Conservation (phyloP, 2,888 invertebrate genomes). For the Pasiphila rectangulata region DNA sequence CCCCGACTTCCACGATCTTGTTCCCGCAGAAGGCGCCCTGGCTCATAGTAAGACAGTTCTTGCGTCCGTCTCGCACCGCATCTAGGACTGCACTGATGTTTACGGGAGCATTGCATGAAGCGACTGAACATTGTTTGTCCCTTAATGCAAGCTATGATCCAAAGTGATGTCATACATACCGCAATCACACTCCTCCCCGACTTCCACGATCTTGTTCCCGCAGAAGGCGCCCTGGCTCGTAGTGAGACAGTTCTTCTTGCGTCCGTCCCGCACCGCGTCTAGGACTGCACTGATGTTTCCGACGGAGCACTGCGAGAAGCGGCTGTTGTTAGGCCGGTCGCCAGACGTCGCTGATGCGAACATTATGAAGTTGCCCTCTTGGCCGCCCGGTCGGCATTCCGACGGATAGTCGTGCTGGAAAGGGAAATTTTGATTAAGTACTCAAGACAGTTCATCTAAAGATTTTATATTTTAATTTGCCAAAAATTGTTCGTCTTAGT, state of each 20-base stretch:
- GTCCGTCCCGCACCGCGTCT: constrained; percentile 93
- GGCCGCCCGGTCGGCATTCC: constrained; percentile 94
- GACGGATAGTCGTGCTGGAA: constrained; percentile 95
- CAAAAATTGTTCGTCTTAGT: no score
- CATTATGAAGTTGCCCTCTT: constrained; percentile 99
- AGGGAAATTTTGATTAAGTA: background rate
- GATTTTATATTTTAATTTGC: no score
- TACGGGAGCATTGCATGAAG: constrained; percentile 95
- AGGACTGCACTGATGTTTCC: constrained; percentile 97
- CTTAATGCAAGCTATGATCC: no score
- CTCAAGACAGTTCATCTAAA: no score
- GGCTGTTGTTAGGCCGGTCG: constrained; percentile 98
- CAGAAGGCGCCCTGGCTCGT: constrained; percentile 96
- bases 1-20: constrained; percentile 98
- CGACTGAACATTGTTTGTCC: no score
- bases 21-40: constrained; percentile 99
- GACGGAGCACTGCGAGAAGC: constrained; percentile 96
- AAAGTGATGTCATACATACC: constrained; percentile 58
- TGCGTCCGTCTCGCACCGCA: constrained; percentile 93
- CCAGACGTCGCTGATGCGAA: constrained; percentile 99
- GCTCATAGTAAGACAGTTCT: constrained; percentile 95
- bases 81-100: constrained; percentile 97
- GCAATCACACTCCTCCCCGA: constrained; percentile 98
- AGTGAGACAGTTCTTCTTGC: constrained; percentile 96
- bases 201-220: constrained; percentile 99